Evolutionary conservation across 2,797 vertebrate species (phyloP), one percentile per base, ranked within the genome.

Genomic region (Ispidina lecontei): DNA sequence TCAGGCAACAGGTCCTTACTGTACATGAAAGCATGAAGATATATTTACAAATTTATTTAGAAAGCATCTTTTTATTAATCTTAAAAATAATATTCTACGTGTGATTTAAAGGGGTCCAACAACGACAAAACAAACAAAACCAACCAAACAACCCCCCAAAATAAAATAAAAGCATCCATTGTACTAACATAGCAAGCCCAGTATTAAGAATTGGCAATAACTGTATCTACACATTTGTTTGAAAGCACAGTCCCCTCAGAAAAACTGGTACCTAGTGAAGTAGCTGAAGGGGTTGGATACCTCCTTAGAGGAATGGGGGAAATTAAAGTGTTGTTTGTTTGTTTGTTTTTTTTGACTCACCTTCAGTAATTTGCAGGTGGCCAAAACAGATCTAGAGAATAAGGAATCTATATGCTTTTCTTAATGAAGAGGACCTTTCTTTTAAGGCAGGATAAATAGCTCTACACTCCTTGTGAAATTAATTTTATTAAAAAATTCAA

Each of bases 1-100:
- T 78, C 70, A 67, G 17, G 14, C 5, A 74, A 74, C 33, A 84
- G 14, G 14, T 18, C 28, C 11, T 71, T 41, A 39, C 9, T 12
- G 14, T 14, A 35, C 8, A 17, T 12, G 12, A 75, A 76, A 75
- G 4, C 0, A 0, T 26, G 4, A 69, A 13, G 23, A 54, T 47
- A 21, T 4, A 33, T 29, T 64, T 71, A 49, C 15, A 4, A 65
- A 35, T 31, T 62, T 76, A 62, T 22, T 68, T 74, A 65, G 12
- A 72, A 72, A 65, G 7, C 20, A 47, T 13, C 6, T 55, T 78
- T 78, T 75, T 7, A 20, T 75, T 8, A 16, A 31, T 62, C 15
- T 65, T 75, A 28, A 75, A 75, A 75, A 43, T 28, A 7, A 5
- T 33, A 33, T 39, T 29, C 17, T 16, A 7, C 23, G 16, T 21